A percentile compares a stretch with the other conserved stretches of the same genome.
Evolutionary conservation across 2,113 vertebrate species (phyloP).

Genomic region (Raja brachyura): DNA sequence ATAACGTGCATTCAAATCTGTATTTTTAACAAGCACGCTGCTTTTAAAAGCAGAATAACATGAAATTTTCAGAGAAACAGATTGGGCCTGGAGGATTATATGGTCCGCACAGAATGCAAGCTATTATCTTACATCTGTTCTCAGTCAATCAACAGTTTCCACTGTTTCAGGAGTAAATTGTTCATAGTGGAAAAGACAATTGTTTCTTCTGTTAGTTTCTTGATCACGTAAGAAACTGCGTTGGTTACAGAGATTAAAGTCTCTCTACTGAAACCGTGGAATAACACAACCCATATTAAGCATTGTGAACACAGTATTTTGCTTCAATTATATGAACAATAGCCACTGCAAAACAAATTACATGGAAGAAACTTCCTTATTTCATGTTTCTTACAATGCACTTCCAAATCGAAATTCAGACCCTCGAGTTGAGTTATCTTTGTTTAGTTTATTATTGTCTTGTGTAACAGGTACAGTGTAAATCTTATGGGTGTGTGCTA

Average conservation of each 20-base stretch:
- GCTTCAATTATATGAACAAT: background rate
- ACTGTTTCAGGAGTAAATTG: background rate
- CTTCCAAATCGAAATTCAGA: background rate
- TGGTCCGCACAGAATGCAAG: background rate
- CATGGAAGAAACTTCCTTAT: background rate
- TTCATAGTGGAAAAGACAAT: background rate
- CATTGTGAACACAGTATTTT: background rate
- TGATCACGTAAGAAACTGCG: background rate
- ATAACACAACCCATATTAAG: background rate
- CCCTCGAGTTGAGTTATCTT: too few relatives aligned
- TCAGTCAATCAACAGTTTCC: background rate
- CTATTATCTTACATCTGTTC: slow-evolving; percentile 13
- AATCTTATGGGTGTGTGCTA: too few relatives aligned
- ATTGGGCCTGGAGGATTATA: slow-evolving; percentile 1
- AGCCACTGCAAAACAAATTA: background rate
- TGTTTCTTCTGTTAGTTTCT: background rate
- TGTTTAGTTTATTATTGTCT: too few relatives aligned
- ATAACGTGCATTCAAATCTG: background rate
- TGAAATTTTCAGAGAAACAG: slow-evolving; percentile 1
- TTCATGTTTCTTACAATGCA: background rate
- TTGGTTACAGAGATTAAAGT: background rate
- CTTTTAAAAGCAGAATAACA: background rate
- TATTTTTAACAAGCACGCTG: background rate
- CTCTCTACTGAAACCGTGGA: background rate
- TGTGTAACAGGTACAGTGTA: too few relatives aligned